phyloP scores from a whole-genome alignment of 37 sponge, comb jelly and placozoan genomes.

The Oopsacas minuta region DNA sequence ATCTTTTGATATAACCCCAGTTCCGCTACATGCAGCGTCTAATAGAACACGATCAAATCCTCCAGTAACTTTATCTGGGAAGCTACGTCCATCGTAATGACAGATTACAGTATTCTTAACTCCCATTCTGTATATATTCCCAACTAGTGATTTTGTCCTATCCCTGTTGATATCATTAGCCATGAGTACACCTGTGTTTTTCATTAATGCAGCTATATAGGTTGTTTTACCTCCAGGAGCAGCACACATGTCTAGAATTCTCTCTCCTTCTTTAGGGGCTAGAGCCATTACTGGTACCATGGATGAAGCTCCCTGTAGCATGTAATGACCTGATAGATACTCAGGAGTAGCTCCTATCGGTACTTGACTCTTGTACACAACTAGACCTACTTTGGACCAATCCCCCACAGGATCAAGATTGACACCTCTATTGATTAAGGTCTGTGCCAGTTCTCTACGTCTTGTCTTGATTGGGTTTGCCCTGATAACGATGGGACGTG shows the following conservation, averaged over 20 bases:
- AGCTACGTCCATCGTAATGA: constrained; percentile 77
- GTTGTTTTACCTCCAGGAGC: constrained; percentile 98
- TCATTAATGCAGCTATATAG: constrained; percentile 91
- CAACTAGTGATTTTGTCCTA: constrained; percentile 69
- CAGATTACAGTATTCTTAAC: constrained; percentile 75
- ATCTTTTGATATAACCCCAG: constrained; percentile 90
- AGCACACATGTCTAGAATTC: constrained; percentile 93
- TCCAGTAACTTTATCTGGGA: constrained; percentile 74
- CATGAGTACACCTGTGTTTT: constrained; percentile 82
- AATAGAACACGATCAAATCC: constrained; percentile 90
- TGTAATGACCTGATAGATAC: constrained; percentile 96
- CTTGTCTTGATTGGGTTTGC: constrained; percentile 87
- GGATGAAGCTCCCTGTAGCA: constrained; percentile 91
- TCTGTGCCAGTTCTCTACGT: constrained; percentile 84
- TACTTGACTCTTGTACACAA: constrained; percentile 85
- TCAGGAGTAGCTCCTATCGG: constrained; percentile 98
- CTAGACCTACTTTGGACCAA: constrained; percentile 96
- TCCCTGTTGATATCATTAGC: constrained; percentile 82
- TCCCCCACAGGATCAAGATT: constrained; percentile 94
- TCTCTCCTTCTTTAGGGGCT: constrained; percentile 74
- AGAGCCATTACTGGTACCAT: constrained; percentile 96
- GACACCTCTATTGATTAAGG: constrained; percentile 84
- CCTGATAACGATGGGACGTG: constrained; percentile 85
- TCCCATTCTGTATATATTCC: constrained; percentile 78
- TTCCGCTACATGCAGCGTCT: constrained; percentile 97